Evolutionary conservation across 1,140 invertebrate genomes (phyloP).

Genomic region (Philopotamus ludificatus): DNA sequence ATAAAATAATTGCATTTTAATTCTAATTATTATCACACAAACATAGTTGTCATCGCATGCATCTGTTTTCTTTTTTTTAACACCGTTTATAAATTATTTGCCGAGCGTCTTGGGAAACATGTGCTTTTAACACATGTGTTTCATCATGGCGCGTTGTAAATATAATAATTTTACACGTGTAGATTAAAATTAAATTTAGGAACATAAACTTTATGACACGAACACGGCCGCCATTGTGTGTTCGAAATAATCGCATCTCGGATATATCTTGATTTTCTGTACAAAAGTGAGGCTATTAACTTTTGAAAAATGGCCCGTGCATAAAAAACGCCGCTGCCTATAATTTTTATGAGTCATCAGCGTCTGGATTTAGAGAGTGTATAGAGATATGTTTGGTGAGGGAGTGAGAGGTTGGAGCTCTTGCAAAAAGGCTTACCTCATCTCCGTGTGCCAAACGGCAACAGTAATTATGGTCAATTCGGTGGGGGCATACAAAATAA

Average conservation of each 20-base stretch:
- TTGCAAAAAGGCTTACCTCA: slow-evolving; percentile 20
- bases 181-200: too few species aligned
- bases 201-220: too few species aligned
- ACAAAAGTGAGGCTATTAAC: too few species aligned
- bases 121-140: not conserved
- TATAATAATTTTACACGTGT: not conserved
- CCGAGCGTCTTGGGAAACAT: not conserved
- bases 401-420: too few species aligned
- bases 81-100: not conserved
- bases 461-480: slow-evolving; percentile 5
- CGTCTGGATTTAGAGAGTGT: not conserved
- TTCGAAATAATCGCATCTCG: too few species aligned
- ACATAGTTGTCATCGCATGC: not conserved
- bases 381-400: not conserved
- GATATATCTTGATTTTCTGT: too few species aligned
- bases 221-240: too few species aligned
- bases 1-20: too few species aligned
- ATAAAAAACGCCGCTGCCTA: slow-evolving; percentile 9
- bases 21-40: too few species aligned
- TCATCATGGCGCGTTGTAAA: not conserved
- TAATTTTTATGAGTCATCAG: slow-evolving; percentile 26
- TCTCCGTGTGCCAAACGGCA: slow-evolving; percentile 2
- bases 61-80: not conserved
- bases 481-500: not conserved
- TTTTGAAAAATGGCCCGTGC: not conserved